Evolutionary conservation across 2,797 vertebrate genomes (phyloP), one percentile per base, ranked within the genome.

Genomic region (Florisuga fusca): DNA sequence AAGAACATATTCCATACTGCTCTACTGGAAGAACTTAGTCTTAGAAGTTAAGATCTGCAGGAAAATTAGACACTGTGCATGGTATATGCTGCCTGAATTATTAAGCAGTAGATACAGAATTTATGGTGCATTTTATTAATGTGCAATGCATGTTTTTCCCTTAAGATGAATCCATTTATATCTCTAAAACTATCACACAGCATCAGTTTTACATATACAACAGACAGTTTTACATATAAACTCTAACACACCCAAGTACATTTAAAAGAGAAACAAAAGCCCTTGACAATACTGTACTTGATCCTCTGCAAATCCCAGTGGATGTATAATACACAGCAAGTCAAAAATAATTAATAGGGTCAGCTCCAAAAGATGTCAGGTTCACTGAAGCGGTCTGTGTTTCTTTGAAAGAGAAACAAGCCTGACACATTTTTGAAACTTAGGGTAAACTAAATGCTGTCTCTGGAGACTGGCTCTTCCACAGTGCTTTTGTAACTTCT

Each of bases 301-400:
- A 93, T 96, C 57, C 85, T 94, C 89, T 90, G 91, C 94, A 90
- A 95, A 95, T 92, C 94, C 81, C 93, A 67, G 64, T 55, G 94
- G 92, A 83, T 88, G 55, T 76, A 93, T 19, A 89, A 81, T 61
- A 81, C 84, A 91, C 77, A 84, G 55, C 74, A 97, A 97, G 89
- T 84, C 80, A 93, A 97, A 97, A 95, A 96, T 92, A 97, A 97
- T 97, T 96, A 97, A 88, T 80, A 96, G 93, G 90, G 85, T 95
- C 84, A 96, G 74, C 67, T 90, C 29, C 84, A 89, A 79, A 80
- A 83, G 93, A 94, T 93, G 90, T 89, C 87, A 95, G 51, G 69
- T 73, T 54, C 66, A 77, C 51, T 76, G 83, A 85, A 96, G 71
- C 59, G 5, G 92, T 80, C 25, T 38, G 2, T 80, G 90, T 81